phyloP scores from a whole-genome alignment of 2,113 vertebrate genomes.

The Crotophaga sulcirostris region DNA sequence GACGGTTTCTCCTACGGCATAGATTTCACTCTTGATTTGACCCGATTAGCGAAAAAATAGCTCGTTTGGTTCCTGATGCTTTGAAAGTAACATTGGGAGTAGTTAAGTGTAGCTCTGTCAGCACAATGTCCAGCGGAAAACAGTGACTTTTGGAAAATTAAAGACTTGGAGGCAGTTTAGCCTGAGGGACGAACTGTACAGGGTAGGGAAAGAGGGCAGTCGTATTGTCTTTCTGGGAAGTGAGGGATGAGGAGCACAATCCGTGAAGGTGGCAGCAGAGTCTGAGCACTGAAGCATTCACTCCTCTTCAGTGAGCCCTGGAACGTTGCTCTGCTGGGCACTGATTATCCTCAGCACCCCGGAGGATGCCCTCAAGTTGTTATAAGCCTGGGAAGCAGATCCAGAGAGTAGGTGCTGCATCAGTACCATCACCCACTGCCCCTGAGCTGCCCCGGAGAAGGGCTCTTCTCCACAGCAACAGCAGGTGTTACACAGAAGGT shows the following conservation, averaged over 20 bases:
- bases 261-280: background rate
- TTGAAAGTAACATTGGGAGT: background rate
- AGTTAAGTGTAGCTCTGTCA: background rate
- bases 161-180: background rate
- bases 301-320: background rate
- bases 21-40: slow-evolving; percentile 28
- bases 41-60: background rate
- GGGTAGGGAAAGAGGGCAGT: background rate
- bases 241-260: background rate
- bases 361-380: rapidly evolving
- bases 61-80: background rate
- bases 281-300: background rate
- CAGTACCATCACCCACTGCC: background rate
- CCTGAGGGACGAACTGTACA: background rate
- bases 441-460: background rate
- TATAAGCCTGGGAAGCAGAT: background rate
- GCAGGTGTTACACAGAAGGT: background rate
- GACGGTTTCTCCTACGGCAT: background rate
- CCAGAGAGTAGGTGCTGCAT: background rate
- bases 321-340: background rate
- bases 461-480: rapidly evolving
- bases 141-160: background rate
- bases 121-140: background rate
- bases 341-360: background rate
- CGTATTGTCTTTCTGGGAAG: background rate